Evolutionary conservation across 2,888 invertebrate genomes (phyloP).

Genomic region (Apamea monoglypha): DNA sequence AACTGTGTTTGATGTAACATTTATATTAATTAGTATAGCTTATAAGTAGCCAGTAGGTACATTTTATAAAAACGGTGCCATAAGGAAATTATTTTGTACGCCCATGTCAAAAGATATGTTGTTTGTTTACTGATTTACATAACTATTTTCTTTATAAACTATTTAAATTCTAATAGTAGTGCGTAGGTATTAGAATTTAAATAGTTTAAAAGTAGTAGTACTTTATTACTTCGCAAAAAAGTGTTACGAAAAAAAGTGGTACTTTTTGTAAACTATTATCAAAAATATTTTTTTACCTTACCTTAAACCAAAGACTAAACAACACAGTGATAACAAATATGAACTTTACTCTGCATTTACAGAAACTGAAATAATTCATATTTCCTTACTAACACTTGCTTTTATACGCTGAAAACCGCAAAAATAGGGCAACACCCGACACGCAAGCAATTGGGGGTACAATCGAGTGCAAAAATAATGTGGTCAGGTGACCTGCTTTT

Average conservation of each 20-base stretch:
- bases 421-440: constrained; percentile 30
- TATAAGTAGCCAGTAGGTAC: background rate
- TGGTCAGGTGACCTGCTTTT: constrained; percentile 48
- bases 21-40: background rate
- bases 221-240: background rate
- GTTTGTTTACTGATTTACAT: background rate
- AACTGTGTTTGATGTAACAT: background rate
- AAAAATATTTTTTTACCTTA: background rate
- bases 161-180: background rate
- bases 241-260: background rate
- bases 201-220: no score
- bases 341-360: constrained; percentile 5
- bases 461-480: constrained; percentile 64
- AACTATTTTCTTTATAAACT: background rate
- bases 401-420: constrained; percentile 46
- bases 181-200: no score
- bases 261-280: background rate
- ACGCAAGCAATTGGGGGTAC: constrained; percentile 28
- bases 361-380: constrained; percentile 30
- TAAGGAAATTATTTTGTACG: background rate
- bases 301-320: constrained; percentile 12
- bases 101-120: background rate
- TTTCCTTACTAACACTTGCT: constrained; percentile 37
- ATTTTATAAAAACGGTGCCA: background rate
- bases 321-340: constrained; percentile 25